phyloP scores from a whole-genome alignment of 2,888 invertebrate genomes.

The Liopterus haemorrhoidalis region DNA sequence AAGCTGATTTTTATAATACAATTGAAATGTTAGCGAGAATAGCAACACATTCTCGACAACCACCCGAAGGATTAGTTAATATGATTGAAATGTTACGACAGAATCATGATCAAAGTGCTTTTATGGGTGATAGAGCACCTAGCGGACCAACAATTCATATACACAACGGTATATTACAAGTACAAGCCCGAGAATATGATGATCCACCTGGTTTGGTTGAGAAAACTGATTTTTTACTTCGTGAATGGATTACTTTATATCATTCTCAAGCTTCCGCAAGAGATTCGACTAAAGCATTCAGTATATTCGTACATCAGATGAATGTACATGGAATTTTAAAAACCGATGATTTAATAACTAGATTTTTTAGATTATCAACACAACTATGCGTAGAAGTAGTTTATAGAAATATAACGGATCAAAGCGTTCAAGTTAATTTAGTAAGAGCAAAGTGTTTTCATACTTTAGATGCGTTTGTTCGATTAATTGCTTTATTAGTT shows the following conservation, averaged over 20 bases:
- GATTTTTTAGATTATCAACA: constrained; percentile 94
- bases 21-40: constrained; percentile 78
- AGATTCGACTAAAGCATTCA: constrained; percentile 86
- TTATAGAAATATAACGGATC: constrained; percentile 75
- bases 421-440: constrained; percentile 57
- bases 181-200: constrained; percentile 79
- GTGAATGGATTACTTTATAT: constrained; percentile 93
- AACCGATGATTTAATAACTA: constrained; percentile 93
- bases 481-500: constrained; percentile 88
- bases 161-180: constrained; percentile 86
- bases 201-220: constrained; percentile 93
- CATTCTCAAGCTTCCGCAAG: constrained; percentile 74
- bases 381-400: constrained; percentile 95
- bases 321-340: constrained; percentile 92
- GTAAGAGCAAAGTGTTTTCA: constrained; percentile 89
- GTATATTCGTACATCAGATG: constrained; percentile 93
- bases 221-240: constrained; percentile 86
- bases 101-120: constrained; percentile 62
- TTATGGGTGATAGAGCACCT: constrained; percentile 70
- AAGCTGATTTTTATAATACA: constrained; percentile 80
- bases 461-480: constrained; percentile 91
- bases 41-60: constrained; percentile 65
- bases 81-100: constrained; percentile 77
- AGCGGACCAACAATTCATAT: constrained; percentile 83
- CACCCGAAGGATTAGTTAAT: constrained; percentile 76